Evolutionary conservation across 1,140 invertebrate species (phyloP).

Genomic region (Hirudo medicinalis): DNA sequence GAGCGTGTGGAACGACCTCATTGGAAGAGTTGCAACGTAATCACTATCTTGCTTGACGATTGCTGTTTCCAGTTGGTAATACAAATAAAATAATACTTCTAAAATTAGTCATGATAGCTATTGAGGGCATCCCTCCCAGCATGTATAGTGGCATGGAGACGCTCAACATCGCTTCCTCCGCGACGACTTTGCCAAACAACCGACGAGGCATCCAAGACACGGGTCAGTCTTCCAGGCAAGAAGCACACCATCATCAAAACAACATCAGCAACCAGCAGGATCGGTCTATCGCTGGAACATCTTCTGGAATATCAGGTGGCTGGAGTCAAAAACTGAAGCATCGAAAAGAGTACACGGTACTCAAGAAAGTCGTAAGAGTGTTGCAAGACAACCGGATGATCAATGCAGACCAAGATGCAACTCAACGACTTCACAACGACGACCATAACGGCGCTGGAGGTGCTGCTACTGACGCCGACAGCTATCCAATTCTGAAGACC

Average conservation of each 20-base stretch:
- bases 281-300: background rate
- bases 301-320: background rate
- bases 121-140: constrained; percentile 17
- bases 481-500: constrained; percentile 22
- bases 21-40: too few species aligned
- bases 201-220: background rate
- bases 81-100: too few species aligned
- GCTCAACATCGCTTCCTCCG: background rate
- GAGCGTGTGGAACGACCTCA: too few species aligned
- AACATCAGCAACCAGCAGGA: background rate
- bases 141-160: constrained; percentile 12
- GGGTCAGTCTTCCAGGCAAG: background rate
- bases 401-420: constrained; percentile 12
- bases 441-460: constrained; percentile 3
- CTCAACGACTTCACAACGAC: constrained; percentile 10
- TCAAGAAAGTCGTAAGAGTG: constrained; percentile 15
- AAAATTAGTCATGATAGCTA: constrained; percentile 11
- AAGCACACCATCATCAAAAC: background rate
- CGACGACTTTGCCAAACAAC: background rate
- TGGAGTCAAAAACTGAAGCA: constrained; percentile 16
- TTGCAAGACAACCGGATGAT: constrained; percentile 20
- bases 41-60: too few species aligned
- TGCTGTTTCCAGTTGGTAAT: too few species aligned
- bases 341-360: constrained; percentile 13
- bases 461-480: background rate